Base-by-base conservation (phyloP, 2,113 vertebrate species). In the Colaptes auratus region DNA sequence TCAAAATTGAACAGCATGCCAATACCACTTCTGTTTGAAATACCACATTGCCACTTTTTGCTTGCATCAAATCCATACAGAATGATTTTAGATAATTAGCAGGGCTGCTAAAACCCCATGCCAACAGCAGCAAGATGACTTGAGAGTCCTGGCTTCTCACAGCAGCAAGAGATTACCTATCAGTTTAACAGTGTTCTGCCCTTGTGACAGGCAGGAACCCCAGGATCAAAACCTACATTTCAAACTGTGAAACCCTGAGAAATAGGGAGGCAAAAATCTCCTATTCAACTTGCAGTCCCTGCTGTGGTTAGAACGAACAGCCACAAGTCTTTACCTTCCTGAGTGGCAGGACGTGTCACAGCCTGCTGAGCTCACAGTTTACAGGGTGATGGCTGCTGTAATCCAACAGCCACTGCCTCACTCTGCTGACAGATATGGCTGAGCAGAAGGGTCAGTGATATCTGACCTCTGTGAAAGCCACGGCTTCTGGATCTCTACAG, bases 301-400 rank as follows among this genome's bases (percentile, higher is more conserved):
- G 83, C 73, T 90, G 83, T 69, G 36, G 60, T 88, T 86, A 56
- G 78, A 91, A 89, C 65, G 87, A 84, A 63, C n/a, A 80, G 71
- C 35, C 55, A 50, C 11, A 70, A 66, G 82, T 33, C 65, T 52
- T 16, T 70, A 56, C 67, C 59, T 39, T 89, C 44, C 86, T 88
- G 64, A 90, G 72, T 3, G 1, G 79, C 88, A 93, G 46, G 65
- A 59, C 56, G 59, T 46, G 35, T 59, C 46, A 65, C 35, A 92
- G 88, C 92, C 92, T 70, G 52, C 82, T 80, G 93, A 88, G 75
- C 48, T 91, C 67, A 53, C 14, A 4, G 8, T 20, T 73, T 50
- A 73, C 0, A 0, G 39, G 42, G 56, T 20, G 85, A 85, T 25
- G 86, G 88, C 64, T 93, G 90, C 86, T 66, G 50, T 80, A 89